Percentiles rank a stretch among this genome's conserved stretches.
These are phyloP conservation scores for Leptodactylus fuscus DNA, from an alignment of 2,113 vertebrate species.

Conservation along the genomic window DNA sequence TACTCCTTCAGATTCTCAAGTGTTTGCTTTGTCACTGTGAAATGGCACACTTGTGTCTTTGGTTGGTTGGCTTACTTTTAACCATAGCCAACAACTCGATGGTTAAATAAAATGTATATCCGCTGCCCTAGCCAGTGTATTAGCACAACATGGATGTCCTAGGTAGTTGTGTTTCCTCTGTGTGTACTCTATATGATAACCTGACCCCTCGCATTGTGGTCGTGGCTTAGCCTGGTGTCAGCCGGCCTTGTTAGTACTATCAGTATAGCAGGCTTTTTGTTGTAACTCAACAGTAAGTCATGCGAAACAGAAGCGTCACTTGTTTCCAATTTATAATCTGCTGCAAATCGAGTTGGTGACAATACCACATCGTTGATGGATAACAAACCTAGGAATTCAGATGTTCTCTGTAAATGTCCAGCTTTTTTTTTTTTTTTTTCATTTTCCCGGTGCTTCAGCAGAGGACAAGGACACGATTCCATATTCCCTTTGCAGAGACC, in stretches of 20 bases:
- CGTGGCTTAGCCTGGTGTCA: background rate
- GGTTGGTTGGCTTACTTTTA: background rate
- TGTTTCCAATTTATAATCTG: background rate
- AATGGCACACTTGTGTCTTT: background rate
- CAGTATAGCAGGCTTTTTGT: background rate
- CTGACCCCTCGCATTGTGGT: background rate
- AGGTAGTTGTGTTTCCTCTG: background rate
- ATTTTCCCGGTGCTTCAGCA: background rate
- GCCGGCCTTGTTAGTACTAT: background rate
- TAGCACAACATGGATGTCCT: too few species aligned
- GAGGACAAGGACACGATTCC: background rate
- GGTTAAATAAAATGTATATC: background rate
- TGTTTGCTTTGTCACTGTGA: background rate
- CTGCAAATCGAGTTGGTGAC: background rate
- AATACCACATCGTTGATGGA: background rate
- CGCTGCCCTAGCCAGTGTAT: background rate
- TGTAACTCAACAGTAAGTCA: background rate
- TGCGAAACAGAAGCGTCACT: background rate
- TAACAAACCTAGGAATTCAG: background rate
- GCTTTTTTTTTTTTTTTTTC: too few species aligned
- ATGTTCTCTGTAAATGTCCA: too few species aligned
- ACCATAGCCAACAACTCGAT: background rate
- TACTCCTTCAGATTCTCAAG: background rate
- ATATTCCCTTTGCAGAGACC: background rate
- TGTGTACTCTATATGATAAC: constrained; percentile 4